Conservation (phyloP, 1,140 invertebrate species). For the Pinna nobilis region DNA sequence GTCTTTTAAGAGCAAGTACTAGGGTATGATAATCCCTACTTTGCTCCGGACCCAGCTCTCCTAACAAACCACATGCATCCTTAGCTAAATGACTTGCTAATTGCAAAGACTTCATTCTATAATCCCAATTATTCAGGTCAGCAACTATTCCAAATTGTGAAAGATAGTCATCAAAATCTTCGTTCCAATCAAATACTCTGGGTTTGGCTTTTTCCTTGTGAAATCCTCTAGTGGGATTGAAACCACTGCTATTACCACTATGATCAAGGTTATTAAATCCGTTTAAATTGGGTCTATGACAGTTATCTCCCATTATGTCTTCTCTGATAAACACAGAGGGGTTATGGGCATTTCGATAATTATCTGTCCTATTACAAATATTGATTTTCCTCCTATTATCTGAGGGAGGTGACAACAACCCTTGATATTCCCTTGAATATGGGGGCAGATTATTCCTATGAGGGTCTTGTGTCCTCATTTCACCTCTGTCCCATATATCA, state of each 20-base stretch:
- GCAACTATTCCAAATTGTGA: conserved; percentile 28
- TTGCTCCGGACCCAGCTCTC: conserved; percentile 4
- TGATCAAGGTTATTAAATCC: conserved; percentile 1
- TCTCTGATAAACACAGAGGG: background rate
- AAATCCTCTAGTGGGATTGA: background rate
- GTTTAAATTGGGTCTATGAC: background rate
- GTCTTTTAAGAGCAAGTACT: conserved; percentile 1
- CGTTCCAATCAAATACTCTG: conserved; percentile 12
- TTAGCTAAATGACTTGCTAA: conserved; percentile 18
- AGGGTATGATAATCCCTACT: conserved; percentile 20
- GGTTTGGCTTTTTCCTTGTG: conserved; percentile 19
- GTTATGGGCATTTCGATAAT: background rate
- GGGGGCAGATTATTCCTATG: background rate
- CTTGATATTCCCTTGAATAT: background rate
- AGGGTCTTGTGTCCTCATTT: no score
- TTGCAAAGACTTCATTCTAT: conserved; percentile 23
- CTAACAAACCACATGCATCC: conserved; percentile 10
- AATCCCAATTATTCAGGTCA: conserved; percentile 28
- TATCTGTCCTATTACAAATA: background rate
- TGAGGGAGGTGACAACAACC: background rate
- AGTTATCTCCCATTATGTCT: background rate
- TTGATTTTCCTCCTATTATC: background rate
- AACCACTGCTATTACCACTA: background rate
- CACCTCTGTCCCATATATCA: background rate
- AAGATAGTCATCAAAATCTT: conserved; percentile 31